Evolutionary conservation across 2,113 vertebrate genomes (phyloP), one percentile per base, ranked within the genome.

Genomic region (Oophaga pumilio): DNA sequence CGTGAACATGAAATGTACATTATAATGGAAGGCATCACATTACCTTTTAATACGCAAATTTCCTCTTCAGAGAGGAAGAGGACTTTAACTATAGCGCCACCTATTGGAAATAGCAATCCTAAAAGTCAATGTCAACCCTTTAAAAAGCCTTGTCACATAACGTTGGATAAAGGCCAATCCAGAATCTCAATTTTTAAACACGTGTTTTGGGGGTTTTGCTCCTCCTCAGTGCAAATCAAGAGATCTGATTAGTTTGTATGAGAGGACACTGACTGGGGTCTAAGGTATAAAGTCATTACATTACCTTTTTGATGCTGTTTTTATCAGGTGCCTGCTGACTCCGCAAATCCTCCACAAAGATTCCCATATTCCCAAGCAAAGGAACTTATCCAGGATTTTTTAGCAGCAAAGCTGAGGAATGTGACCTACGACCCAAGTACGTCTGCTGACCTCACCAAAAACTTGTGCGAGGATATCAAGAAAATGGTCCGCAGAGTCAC

Each of bases 341-440:
- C 69, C 9, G 89, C 83, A 64, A 85, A 83, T 82, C 85, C 43
- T 0, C 43, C 84, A 78, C 82, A 87, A 9, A 82, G 62, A 64
- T 89, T 91, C 78, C 85, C 89, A 20, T n/a, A 28, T 0, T 33
- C 50, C 20, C 22, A 2, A 53, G 77, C 24, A 0, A 80, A 69
- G 49, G 66, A 84, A 60, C 22, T 88, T 62, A 76, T 91, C 18
- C 59, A 85, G 84, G 90, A 91, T 11, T 91, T 91, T 89, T 86
- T 92, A n/a, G 80, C 43, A 17, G 83, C 88, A 53, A 86, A 57
- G 71, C 62, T 89, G 59, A 43, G 89, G 0, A 0, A 20, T 15
- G 83, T 87, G 20, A 59, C 53, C 22, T 90, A 88, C 64, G 80
- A 88, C 7, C 86, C n/a, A 0, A 73, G n/a, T 85, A 89, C 52